Percentiles rank a stretch among this genome's conserved stretches.
These are phyloP conservation scores for Siniperca knerii DNA, from an alignment of 2,113 vertebrate species.

Conservation along the genomic window DNA sequence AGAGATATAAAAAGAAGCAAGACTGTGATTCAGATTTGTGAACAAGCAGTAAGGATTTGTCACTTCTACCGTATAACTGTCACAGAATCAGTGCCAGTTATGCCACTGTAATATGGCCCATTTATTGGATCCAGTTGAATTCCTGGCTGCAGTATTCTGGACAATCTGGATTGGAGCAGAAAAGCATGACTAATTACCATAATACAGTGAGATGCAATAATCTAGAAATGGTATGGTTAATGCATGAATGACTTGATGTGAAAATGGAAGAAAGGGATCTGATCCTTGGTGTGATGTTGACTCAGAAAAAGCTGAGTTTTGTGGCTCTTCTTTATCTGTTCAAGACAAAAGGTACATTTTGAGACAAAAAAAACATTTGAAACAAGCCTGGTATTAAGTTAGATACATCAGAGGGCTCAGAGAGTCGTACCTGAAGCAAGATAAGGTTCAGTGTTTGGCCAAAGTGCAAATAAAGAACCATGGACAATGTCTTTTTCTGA, in stretches of 20 bases:
- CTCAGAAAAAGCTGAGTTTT: background rate
- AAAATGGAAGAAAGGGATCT: constrained; percentile 5
- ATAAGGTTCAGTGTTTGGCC: constrained; percentile 1
- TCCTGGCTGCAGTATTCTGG: constrained; percentile 20
- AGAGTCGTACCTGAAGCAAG: background rate
- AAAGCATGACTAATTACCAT: constrained; percentile 33
- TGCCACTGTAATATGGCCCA: background rate
- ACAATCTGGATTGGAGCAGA: constrained; percentile 22
- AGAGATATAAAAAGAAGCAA: background rate
- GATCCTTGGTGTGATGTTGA: constrained; percentile 17
- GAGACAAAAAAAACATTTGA: background rate
- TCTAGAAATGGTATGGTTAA: constrained; percentile 9
- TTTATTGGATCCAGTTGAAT: constrained; percentile 32
- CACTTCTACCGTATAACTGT: background rate
- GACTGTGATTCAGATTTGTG: background rate
- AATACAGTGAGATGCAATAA: constrained; percentile 20
- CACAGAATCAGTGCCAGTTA: constrained; percentile 1
- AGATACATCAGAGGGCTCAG: background rate
- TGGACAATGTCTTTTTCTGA: constrained; percentile 2
- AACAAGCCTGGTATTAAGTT: background rate
- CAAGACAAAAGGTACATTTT: background rate
- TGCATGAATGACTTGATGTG: constrained; percentile 15
- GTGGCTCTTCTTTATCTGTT: background rate
- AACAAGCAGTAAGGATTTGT: constrained; percentile 7
- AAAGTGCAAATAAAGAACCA: constrained; percentile 9